phyloP scores from a whole-genome alignment of 2,113 vertebrate species.

The Trogon melanurus region DNA sequence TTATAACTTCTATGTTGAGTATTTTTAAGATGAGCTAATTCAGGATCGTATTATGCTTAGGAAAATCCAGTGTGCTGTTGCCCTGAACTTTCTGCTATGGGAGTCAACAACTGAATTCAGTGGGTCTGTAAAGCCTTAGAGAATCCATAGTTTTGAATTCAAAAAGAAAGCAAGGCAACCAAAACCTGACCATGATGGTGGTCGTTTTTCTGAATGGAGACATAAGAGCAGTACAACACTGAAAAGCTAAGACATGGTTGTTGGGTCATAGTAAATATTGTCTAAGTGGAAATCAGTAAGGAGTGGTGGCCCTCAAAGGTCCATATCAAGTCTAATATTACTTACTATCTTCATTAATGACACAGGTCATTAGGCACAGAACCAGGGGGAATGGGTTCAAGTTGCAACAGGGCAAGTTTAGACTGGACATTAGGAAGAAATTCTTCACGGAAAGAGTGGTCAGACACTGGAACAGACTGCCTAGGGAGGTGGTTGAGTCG shows the following conservation, averaged over 20 bases:
- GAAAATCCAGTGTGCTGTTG: not conserved
- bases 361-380: not conserved
- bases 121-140: not conserved
- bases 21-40: constrained; percentile 17
- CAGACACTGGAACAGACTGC: no score
- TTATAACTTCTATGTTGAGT: not conserved
- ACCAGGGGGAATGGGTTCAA: no score
- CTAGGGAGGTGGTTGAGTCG: no score
- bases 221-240: not conserved
- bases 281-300: not conserved
- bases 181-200: accelerated
- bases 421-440: no score
- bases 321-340: not conserved
- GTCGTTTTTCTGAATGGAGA: not conserved
- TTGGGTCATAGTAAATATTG: not conserved
- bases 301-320: not conserved
- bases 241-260: not conserved
- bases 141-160: not conserved
- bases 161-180: not conserved
- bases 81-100: not conserved
- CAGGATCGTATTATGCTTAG: not conserved
- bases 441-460: no score
- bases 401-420: no score
- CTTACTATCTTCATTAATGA: not conserved
- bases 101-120: not conserved